Percentiles rank a stretch among this genome's conserved stretches.
These are phyloP conservation scores for Hypotaenidia philippensis DNA, from an alignment of 2,797 vertebrate species.

Conservation along the genomic window DNA sequence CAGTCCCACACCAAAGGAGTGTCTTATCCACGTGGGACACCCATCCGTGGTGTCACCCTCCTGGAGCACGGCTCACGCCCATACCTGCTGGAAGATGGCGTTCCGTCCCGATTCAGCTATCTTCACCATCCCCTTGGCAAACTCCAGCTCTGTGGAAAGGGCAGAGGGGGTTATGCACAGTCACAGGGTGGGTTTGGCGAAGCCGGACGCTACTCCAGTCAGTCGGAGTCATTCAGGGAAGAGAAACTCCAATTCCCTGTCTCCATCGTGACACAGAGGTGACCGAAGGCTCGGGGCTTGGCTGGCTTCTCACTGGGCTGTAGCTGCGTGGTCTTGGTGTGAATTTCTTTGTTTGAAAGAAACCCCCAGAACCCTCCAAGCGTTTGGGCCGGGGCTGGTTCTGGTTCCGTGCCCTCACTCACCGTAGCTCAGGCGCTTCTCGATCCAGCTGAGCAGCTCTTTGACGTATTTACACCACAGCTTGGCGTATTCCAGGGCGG, in stretches of 20 bases:
- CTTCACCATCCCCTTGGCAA: constrained; percentile 89
- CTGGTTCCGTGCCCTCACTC: constrained; percentile 30
- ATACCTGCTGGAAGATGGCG: constrained; percentile 88
- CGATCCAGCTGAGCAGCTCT: constrained; percentile 92
- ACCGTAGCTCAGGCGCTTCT: constrained; percentile 91
- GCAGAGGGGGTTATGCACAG: neutral
- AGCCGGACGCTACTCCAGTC: neutral
- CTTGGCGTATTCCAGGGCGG: constrained; percentile 91
- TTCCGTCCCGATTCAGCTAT: constrained; percentile 85
- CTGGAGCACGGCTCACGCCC: neutral
- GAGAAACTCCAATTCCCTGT: neutral
- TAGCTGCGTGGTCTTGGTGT: fast-evolving
- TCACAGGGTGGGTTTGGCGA: neutral
- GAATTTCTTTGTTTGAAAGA: too few species aligned
- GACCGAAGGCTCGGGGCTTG: too few species aligned
- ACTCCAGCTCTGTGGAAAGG: constrained; percentile 87
- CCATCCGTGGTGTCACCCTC: too few species aligned
- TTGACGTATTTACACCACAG: constrained; percentile 94
- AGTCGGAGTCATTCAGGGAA: neutral
- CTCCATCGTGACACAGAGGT: neutral
- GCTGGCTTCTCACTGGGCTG: neutral
- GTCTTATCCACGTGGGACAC: too few species aligned
- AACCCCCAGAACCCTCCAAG: too few species aligned
- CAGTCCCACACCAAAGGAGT: too few species aligned
- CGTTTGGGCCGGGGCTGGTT: fast-evolving